Evolutionary conservation across 1,140 invertebrate genomes (phyloP).

Genomic region (Cherax quadricarinatus): DNA sequence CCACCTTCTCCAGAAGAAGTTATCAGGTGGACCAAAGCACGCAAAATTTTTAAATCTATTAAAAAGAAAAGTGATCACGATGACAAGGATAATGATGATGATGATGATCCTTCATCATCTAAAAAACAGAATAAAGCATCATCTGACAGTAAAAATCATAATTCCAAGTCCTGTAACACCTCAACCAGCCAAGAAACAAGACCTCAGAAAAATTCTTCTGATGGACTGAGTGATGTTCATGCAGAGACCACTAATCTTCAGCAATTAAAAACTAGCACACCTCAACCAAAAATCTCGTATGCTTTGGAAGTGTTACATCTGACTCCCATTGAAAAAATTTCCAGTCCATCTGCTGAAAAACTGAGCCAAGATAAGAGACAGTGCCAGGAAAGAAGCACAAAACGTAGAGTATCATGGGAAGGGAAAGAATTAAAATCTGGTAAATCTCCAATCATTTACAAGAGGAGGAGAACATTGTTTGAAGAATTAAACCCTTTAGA

Average conservation of each 20-base stretch:
- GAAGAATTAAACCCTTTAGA: conserved; percentile 13
- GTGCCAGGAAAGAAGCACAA: neutral
- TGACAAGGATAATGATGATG: conserved; percentile 1
- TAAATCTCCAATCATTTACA: conserved; percentile 16
- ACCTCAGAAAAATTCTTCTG: neutral
- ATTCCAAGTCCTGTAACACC: neutral
- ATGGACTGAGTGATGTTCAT: neutral
- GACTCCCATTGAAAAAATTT: conserved; percentile 33
- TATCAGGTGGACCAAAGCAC: conserved; percentile 72
- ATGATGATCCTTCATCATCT: conserved; percentile 17
- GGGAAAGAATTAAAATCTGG: neutral
- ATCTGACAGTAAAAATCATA: conserved; percentile 10
- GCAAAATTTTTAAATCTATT: conserved; percentile 55
- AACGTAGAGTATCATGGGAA: conserved; percentile 49
- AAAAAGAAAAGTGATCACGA: conserved; percentile 43
- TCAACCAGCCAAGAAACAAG: neutral
- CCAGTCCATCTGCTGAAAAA: neutral
- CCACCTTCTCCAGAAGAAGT: conserved; percentile 75
- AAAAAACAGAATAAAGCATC: conserved; percentile 18
- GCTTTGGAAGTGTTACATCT: conserved; percentile 21
- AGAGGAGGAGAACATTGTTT: conserved; percentile 16
- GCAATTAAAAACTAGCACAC: conserved; percentile 36
- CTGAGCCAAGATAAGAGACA: neutral
- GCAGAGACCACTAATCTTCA: neutral
- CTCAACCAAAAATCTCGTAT: conserved; percentile 14